These are phyloP conservation scores for Gonatopus flavifemur DNA, from an alignment of 1,140 invertebrate genomes.

Conservation along the genomic window DNA sequence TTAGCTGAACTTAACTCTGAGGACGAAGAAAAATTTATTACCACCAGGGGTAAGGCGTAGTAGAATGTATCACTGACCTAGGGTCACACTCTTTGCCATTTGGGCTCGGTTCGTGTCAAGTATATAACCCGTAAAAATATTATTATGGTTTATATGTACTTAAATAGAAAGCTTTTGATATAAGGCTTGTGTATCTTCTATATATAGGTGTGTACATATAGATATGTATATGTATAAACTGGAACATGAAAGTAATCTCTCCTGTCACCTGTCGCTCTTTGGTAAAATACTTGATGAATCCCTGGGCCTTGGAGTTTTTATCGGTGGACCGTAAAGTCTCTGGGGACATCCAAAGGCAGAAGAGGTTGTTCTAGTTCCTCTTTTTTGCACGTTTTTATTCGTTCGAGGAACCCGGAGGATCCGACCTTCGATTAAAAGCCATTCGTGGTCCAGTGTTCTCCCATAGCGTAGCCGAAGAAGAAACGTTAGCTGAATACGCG, in stretches of 20 bases:
- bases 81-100: conserved; percentile 16
- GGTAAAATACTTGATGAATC: conserved; percentile 32
- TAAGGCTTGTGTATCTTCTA: background rate
- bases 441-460: too few species aligned
- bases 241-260: conserved; percentile 31
- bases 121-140: background rate
- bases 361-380: conserved; percentile 1
- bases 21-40: too few species aligned
- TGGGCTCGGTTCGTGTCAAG: background rate
- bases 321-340: conserved; percentile 22
- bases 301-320: conserved; percentile 23
- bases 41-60: too few species aligned
- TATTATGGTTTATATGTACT: background rate
- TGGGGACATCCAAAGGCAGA: conserved; percentile 4
- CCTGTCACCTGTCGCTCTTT: conserved; percentile 29
- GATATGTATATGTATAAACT: conserved; percentile 9
- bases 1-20: too few species aligned
- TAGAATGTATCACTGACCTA: conserved; percentile 17
- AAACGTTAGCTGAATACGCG: too few species aligned
- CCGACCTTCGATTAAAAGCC: conserved; percentile 31
- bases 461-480: too few species aligned
- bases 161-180: background rate
- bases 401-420: conserved; percentile 10
- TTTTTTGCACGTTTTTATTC: conserved; percentile 11
- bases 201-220: background rate